Evolutionary conservation across 1,140 invertebrate species (phyloP).

Genomic region (Atopsyche davidsoni): DNA sequence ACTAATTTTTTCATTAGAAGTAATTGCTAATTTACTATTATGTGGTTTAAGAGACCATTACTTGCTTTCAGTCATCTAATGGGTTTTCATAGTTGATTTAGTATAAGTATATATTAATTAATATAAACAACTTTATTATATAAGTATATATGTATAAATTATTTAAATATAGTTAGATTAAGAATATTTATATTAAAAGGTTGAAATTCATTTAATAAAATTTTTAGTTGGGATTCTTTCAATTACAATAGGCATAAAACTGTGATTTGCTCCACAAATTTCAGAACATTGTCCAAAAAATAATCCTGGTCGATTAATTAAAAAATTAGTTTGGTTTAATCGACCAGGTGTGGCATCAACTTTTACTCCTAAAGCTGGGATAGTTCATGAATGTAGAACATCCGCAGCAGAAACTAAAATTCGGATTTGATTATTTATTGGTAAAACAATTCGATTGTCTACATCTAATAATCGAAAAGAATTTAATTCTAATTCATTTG

Average conservation of each 20-base stretch:
- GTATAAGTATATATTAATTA: too few relatives aligned
- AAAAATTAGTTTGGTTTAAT: conserved; percentile 57
- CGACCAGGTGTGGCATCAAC: conserved; percentile 60
- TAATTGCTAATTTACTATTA: conserved; percentile 51
- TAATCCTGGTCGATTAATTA: conserved; percentile 51
- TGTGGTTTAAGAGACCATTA: conserved; percentile 49
- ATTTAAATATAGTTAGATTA: too few relatives aligned
- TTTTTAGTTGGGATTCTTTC: conserved; percentile 59
- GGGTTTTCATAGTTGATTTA: too few relatives aligned
- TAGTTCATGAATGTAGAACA: conserved; percentile 64
- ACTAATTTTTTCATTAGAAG: conserved; percentile 51
- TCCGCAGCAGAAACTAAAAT: conserved; percentile 54
- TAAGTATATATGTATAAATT: too few relatives aligned
- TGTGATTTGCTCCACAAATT: conserved; percentile 72
- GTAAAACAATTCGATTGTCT: conserved; percentile 55
- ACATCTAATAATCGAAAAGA: conserved; percentile 57
- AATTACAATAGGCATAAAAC: too few relatives aligned
- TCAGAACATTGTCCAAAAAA: conserved; percentile 71
- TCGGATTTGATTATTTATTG: conserved; percentile 51
- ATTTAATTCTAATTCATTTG: conserved; percentile 34
- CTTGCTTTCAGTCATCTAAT: conserved; percentile 59
- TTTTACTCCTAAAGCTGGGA: conserved; percentile 59
- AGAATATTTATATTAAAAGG: too few relatives aligned
- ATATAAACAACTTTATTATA: too few relatives aligned
- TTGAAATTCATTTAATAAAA: conserved; percentile 55